Percentiles rank a stretch among this genome's conserved stretches.
Evolutionary conservation across 2,797 vertebrate genomes (phyloP).

Genomic region (Phaenicophaeus curvirostris): DNA sequence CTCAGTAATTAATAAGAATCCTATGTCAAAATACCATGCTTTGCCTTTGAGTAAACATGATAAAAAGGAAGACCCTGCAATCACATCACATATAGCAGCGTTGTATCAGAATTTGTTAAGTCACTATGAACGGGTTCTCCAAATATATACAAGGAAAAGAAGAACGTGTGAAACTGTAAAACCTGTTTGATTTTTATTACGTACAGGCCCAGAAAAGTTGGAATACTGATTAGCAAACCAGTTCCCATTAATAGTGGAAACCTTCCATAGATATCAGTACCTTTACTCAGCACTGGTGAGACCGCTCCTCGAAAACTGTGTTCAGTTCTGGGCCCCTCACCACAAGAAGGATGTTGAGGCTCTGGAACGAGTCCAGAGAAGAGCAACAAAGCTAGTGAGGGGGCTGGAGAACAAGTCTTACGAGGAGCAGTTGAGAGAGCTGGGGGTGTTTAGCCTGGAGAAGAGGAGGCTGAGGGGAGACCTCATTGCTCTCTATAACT

Average conservation of each 20-base stretch:
- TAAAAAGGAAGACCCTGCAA: background rate
- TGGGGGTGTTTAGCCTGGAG: too few species aligned
- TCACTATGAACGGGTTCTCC: background rate
- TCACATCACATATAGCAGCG: background rate
- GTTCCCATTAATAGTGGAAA: background rate
- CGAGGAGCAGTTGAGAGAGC: too few species aligned
- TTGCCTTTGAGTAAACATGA: background rate
- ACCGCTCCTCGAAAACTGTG: too few species aligned
- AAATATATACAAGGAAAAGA: background rate
- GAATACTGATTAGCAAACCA: background rate
- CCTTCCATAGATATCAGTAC: background rate
- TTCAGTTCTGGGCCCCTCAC: too few species aligned
- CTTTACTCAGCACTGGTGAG: too few species aligned
- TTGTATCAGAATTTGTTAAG: background rate
- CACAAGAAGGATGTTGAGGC: too few species aligned
- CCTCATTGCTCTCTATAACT: too few species aligned
- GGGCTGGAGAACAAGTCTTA: too few species aligned
- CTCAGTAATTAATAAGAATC: background rate
- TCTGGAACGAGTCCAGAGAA: too few species aligned
- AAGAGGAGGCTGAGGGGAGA: too few species aligned
- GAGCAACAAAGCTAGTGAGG: too few species aligned
- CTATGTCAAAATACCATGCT: background rate
- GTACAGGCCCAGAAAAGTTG: background rate
- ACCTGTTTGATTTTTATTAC: background rate
- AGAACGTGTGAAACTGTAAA: background rate